These are phyloP conservation scores for Drosophila ustulata DNA, from an alignment of 2,888 invertebrate species.

Conservation along the genomic window DNA sequence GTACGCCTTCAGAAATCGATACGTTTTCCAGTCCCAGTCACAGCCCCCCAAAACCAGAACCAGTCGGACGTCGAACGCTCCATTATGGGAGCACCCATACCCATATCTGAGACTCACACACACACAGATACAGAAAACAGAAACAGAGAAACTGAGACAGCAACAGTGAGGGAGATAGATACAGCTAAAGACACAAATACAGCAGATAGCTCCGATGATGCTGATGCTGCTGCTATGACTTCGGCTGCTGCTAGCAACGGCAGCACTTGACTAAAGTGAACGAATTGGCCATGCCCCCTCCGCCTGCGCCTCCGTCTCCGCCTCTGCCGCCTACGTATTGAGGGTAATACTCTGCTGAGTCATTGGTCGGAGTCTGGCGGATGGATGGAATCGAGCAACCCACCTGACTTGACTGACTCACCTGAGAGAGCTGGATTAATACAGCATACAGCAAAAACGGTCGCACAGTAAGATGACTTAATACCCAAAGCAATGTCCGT, in stretches of 20 bases:
- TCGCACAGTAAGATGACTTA: constrained; percentile 60
- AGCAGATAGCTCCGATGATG: constrained; percentile 33
- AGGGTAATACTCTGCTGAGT: constrained; percentile 61
- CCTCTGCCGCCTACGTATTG: constrained; percentile 14
- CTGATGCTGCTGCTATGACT: constrained; percentile 16
- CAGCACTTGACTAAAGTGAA: constrained; percentile 57
- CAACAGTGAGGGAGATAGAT: constrained; percentile 12
- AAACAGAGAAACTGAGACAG: constrained; percentile 14
- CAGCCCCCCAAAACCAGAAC: constrained; percentile 68
- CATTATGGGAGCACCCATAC: constrained; percentile 68
- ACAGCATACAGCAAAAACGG: constrained; percentile 20
- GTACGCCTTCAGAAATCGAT: constrained; percentile 74
- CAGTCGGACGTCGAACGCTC: constrained; percentile 62
- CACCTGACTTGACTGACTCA: constrained; percentile 66
- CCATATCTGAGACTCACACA: constrained; percentile 55
- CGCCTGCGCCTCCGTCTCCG: constrained; percentile 13
- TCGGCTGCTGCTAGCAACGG: constrained; percentile 46
- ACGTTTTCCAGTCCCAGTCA: constrained; percentile 61
- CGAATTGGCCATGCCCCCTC: constrained; percentile 46
- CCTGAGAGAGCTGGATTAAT: constrained; percentile 41
- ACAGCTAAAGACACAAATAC: constrained; percentile 42
- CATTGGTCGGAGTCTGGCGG: constrained; percentile 36
- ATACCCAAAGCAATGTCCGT: constrained; percentile 62
- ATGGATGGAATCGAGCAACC: constrained; percentile 26
- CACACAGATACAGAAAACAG: constrained; percentile 11